These are phyloP conservation scores for Antheraea assamensis DNA, from an alignment of 2,888 invertebrate genomes.

Conservation along the genomic window DNA sequence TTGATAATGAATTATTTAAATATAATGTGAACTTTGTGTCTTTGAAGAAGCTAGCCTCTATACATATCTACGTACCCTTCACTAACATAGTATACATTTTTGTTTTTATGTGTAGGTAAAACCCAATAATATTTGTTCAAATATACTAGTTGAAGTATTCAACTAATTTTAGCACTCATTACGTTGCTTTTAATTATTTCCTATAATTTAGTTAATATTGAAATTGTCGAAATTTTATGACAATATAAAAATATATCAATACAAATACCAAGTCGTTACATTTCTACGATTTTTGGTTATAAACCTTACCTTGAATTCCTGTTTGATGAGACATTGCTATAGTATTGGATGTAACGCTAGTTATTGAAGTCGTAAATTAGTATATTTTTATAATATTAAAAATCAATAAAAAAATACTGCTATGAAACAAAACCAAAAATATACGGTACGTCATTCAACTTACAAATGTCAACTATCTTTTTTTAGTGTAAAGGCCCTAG, in stretches of 20 bases:
- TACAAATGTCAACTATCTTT: neutral
- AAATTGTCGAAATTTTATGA: neutral
- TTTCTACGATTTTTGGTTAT: conserved; percentile 24
- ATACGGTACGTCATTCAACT: conserved; percentile 17
- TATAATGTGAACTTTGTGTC: neutral
- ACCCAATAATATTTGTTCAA: too few species aligned
- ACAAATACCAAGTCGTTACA: neutral
- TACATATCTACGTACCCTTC: neutral
- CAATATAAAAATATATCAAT: neutral
- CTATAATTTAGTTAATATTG: neutral
- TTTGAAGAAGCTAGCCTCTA: neutral
- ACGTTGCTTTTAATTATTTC: neutral
- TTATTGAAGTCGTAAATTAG: conserved; percentile 18
- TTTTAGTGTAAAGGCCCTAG: neutral
- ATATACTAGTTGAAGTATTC: neutral
- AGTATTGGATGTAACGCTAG: conserved; percentile 11
- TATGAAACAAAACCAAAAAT: conserved; percentile 6
- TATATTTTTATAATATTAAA: neutral
- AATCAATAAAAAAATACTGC: neutral
- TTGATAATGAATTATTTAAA: neutral
- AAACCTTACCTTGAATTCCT: conserved; percentile 89
- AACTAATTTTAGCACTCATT: neutral
- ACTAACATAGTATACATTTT: neutral
- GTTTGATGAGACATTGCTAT: conserved; percentile 94
- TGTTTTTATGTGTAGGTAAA: neutral